phyloP scores from a whole-genome alignment of 2,888 invertebrate genomes.

The Synanthedon vespiformis region DNA sequence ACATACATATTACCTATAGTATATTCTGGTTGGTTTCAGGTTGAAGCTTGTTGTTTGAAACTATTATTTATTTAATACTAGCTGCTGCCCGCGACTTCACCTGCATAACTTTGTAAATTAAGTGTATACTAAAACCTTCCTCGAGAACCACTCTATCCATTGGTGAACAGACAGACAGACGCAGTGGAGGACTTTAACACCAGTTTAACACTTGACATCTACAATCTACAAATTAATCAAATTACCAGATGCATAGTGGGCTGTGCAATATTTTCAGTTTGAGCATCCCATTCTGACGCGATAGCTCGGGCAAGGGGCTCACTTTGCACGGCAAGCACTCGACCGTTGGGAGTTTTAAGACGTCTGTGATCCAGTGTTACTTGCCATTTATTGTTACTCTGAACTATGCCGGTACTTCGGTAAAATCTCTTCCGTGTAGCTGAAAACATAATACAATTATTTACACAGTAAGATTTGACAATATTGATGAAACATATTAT shows the following conservation, averaged over 20 bases:
- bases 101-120: too few relatives aligned
- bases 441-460: conserved; percentile 17
- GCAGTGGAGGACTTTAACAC: neutral
- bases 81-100: too few relatives aligned
- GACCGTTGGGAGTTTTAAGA: conserved; percentile 90
- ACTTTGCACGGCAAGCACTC: conserved; percentile 79
- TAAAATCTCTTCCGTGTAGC: conserved; percentile 79
- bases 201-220: neutral
- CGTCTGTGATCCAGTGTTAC: conserved; percentile 89
- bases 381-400: conserved; percentile 81
- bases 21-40: too few relatives aligned
- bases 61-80: too few relatives aligned
- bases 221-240: neutral
- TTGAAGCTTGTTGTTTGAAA: too few relatives aligned
- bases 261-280: conserved; percentile 80
- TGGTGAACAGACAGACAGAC: neutral
- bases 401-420: conserved; percentile 77
- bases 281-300: conserved; percentile 94
- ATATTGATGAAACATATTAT: neutral
- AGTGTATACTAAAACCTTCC: too few relatives aligned
- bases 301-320: conserved; percentile 93
- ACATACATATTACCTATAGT: too few relatives aligned
- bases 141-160: too few relatives aligned
- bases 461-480: neutral
- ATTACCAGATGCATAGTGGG: conserved; percentile 90